phyloP scores from a whole-genome alignment of 2,797 vertebrate genomes.

The Spondyliosoma cantharus region DNA sequence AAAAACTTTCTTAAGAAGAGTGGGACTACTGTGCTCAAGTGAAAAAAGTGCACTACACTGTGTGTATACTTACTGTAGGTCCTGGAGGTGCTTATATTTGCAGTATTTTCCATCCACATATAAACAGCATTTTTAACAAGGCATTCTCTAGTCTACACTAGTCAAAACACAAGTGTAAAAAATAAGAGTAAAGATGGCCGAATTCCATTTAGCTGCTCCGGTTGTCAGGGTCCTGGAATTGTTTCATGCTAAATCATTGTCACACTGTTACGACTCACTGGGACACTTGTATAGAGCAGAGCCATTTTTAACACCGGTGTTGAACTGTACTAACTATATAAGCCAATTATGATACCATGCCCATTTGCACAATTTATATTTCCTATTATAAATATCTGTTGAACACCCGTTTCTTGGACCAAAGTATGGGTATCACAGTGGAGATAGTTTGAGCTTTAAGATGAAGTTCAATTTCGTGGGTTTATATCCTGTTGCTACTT shows the following conservation, averaged over 20 bases:
- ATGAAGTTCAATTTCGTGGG: background rate
- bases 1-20: constrained; percentile 67
- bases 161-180: background rate
- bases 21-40: background rate
- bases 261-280: background rate
- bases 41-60: background rate
- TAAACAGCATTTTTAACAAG: too few species aligned
- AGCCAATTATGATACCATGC: too few species aligned
- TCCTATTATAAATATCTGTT: too few species aligned
- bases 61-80: background rate
- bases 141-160: too few species aligned
- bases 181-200: background rate
- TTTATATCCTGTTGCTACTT: constrained; percentile 13
- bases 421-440: background rate
- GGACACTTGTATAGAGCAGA: too few species aligned
- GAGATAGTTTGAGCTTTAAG: background rate
- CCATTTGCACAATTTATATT: too few species aligned
- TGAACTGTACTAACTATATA: too few species aligned
- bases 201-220: too few species aligned
- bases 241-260: too few species aligned
- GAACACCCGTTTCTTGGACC: background rate
- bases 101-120: constrained; percentile 6
- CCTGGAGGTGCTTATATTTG: background rate
- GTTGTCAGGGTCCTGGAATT: too few species aligned
- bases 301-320: too few species aligned